Base-by-base conservation (phyloP, 1,140 invertebrate species). In the Drosophila chauvacae region DNA sequence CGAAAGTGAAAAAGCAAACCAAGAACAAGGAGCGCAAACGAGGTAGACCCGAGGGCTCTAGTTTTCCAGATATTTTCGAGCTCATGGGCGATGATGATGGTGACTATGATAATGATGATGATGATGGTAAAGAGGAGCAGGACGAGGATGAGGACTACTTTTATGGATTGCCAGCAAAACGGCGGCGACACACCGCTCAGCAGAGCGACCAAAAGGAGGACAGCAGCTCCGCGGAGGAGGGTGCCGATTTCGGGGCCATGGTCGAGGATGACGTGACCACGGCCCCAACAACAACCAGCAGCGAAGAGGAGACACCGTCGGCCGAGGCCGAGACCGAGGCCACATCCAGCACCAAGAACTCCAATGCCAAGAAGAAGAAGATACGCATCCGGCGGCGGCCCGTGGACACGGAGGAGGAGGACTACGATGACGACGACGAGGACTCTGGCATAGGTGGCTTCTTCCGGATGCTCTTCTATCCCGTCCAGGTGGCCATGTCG, bases 391-490 rank as follows among this genome's bases (percentile, higher is more conserved):
- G 79, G 14, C 57, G 90, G 7, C 86, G 84, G 7, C 76, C 85
- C 5, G n/a, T 23, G n/a, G 69, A 20, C 23, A 69, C 82, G 6
- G 77, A 85, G 10, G 78, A 82, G 28, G 63, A 82, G 26, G 60
- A 84, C 9, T 74, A 85, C 9, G 58, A 87, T 1, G 68, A 87
- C 3, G 69, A 78, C 4, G 82, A 85, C 11, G 64, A 70, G 14
- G 64, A 83, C 18, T 51, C 74, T 0, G 71, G 84, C 13, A 75
- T 91, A 1, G 79, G 77, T 37, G 69, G 84, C 35, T 91, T 92
- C 61, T 83, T 92, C 61, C 90, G 91, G 50, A 91, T 92, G 85
- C 70, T 92, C 1, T 92, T 92, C 62, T 92, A 91, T 64, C 91
- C 91, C 20, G 77, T 92, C 4, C 90, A 92, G 37, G 35, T 88